Base-by-base conservation (phyloP, 1,140 invertebrate genomes). In the Eurosta solidaginis region DNA sequence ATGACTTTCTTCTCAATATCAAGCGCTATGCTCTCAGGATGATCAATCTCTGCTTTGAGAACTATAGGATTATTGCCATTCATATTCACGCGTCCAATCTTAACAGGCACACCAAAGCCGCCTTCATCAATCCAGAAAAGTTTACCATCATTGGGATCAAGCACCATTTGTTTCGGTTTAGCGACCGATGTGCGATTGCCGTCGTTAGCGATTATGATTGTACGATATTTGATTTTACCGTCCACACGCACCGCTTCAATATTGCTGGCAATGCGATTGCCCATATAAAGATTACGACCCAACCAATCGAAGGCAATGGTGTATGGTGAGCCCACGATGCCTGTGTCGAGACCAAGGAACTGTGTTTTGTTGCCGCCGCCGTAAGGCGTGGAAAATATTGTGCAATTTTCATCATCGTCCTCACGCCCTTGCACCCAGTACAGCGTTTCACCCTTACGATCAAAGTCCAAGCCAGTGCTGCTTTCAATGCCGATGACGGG, bases 61-160 rank as follows among this genome's bases (percentile, higher is more conserved):
- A 96, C 91, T 0, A 92, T 88, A 0, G 96, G 90, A 80, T 95
- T 92, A 0, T 91, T 91, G 0, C 98, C 98, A 84, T 98, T 97
- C 96, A 99, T 98, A 82, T 97, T 95, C 0, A 96, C 96, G 81
- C 93, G 92, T 0, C 93, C 97, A 29, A 99, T 93, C 88, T 99
- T 99, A 1, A 93, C 90, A 0, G 95, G 94, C 0, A 99, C 95
- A 10, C 96, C 96, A 79, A 91, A 93, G 17, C 95, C 96, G 6
- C 98, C 98, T 80, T 96, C 95, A 85, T 99, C 98, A 2, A 97
- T 92, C 97, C 98, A 99, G 89, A 97, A 98, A 7, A 98, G 88
- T 89, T 94, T 94, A 50, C 97, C 98, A 82, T 96, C 94, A 3
- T 91, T 91, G 0, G 98, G 97, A 90, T 99, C 97, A 1, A 99